Percentiles rank a stretch among this genome's conserved stretches.
These are phyloP conservation scores for Ganaspis brasiliensis DNA, from an alignment of 2,888 invertebrate species.

Conservation along the genomic window DNA sequence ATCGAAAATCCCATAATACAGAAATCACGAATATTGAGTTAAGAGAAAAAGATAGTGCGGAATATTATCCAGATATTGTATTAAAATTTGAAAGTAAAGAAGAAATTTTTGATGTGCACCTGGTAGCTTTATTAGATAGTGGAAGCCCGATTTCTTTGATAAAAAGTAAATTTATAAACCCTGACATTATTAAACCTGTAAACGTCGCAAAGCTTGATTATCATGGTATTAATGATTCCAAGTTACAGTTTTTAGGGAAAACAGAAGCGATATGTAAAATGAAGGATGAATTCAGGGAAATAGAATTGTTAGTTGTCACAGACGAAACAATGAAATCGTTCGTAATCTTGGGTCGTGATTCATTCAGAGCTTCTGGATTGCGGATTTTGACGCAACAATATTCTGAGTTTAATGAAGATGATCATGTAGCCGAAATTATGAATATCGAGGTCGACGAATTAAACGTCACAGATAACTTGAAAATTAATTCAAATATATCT, in stretches of 20 bases:
- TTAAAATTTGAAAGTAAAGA: too few species aligned
- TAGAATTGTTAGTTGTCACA: not conserved
- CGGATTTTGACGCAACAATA: not conserved
- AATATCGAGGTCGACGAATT: constrained; percentile 32
- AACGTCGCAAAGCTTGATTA: too few species aligned
- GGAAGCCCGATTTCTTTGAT: too few species aligned
- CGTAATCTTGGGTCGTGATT: not conserved
- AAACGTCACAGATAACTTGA: not conserved
- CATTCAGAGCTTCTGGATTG: not conserved
- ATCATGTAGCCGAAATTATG: constrained; percentile 14
- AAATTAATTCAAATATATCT: constrained; percentile 37
- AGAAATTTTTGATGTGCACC: too few species aligned
- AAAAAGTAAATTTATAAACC: too few species aligned
- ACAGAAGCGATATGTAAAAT: not conserved
- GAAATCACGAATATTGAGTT: too few species aligned
- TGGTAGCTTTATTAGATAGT: too few species aligned
- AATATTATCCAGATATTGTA: too few species aligned
- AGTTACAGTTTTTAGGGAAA: constrained; percentile 23
- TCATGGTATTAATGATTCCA: too few species aligned
- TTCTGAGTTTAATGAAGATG: not conserved
- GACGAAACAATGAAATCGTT: not conserved
- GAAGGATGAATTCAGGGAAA: not conserved
- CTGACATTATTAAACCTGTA: too few species aligned
- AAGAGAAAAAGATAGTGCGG: too few species aligned
- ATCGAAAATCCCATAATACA: too few species aligned